Conservation (phyloP, 2,113 vertebrate species). For the Pipra filicauda region DNA sequence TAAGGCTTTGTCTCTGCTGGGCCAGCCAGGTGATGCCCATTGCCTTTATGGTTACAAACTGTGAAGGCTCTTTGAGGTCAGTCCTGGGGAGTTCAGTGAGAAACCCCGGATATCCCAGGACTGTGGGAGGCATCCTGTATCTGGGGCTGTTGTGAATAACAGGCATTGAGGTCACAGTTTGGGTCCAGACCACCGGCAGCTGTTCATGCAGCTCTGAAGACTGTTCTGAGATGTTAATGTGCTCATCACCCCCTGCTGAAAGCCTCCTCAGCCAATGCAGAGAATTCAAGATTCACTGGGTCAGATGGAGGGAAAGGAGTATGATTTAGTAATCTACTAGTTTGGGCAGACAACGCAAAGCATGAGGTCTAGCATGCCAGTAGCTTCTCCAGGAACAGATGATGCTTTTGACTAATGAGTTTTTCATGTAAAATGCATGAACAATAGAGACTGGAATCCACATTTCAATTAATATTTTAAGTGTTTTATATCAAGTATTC, state of each 20-base stretch:
- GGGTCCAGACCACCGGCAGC: not conserved
- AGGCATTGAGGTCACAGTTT: not conserved
- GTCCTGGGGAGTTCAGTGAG: not conserved
- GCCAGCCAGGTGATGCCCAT: not conserved
- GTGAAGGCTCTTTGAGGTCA: not conserved
- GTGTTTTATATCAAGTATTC: conserved; percentile 49
- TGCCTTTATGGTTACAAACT: not conserved
- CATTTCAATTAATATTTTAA: conserved; percentile 67
- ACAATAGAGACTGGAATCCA: conserved; percentile 49
- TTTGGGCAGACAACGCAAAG: not conserved
- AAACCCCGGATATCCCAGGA: not conserved
- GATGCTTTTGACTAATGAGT: conserved; percentile 50
- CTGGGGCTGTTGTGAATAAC: not conserved
- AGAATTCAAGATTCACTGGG: not conserved
- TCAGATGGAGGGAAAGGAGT: not conserved
- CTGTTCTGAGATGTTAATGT: not conserved
- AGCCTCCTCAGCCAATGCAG: not conserved
- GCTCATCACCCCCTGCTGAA: not conserved
- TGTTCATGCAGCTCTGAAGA: not conserved
- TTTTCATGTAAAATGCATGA: conserved; percentile 64
- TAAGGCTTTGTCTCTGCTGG: not conserved
- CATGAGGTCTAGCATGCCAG: not conserved
- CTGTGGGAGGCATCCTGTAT: not conserved
- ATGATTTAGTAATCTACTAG: not conserved
- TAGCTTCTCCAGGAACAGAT: not conserved